phyloP scores from a whole-genome alignment of 2,113 vertebrate species.

The Podilymbus podiceps region DNA sequence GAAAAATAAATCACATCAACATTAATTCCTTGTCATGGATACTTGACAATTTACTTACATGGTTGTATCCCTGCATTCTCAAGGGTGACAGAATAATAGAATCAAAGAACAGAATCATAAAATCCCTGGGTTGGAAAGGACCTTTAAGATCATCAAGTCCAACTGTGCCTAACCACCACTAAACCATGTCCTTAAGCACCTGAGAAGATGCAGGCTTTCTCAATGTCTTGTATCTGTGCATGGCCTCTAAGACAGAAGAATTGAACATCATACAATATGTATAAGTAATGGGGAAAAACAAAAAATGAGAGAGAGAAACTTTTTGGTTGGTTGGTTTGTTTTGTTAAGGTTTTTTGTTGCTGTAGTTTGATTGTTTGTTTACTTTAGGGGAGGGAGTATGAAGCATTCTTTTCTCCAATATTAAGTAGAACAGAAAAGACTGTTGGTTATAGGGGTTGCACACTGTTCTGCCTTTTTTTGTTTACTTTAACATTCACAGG shows the following conservation, averaged over 20 bases:
- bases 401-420: background rate
- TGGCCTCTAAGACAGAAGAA: background rate
- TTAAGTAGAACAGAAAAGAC: background rate
- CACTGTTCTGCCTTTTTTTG: background rate
- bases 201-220: fast-evolving
- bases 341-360: background rate
- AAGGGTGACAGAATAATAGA: background rate
- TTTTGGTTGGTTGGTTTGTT: background rate
- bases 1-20: background rate
- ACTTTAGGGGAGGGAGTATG: background rate
- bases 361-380: background rate
- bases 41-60: background rate
- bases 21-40: background rate
- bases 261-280: background rate
- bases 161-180: too few species aligned
- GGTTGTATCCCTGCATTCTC: background rate
- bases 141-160: too few species aligned
- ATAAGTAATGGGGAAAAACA: background rate
- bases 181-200: too few species aligned
- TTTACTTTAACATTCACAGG: background rate
- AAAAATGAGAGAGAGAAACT: background rate
- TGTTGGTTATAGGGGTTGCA: background rate
- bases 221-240: fast-evolving
- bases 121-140: too few species aligned
- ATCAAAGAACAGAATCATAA: too few species aligned